These are phyloP conservation scores for Caenorhabditis parvicauda DNA, from an alignment of 2,888 invertebrate species.

Conservation along the genomic window DNA sequence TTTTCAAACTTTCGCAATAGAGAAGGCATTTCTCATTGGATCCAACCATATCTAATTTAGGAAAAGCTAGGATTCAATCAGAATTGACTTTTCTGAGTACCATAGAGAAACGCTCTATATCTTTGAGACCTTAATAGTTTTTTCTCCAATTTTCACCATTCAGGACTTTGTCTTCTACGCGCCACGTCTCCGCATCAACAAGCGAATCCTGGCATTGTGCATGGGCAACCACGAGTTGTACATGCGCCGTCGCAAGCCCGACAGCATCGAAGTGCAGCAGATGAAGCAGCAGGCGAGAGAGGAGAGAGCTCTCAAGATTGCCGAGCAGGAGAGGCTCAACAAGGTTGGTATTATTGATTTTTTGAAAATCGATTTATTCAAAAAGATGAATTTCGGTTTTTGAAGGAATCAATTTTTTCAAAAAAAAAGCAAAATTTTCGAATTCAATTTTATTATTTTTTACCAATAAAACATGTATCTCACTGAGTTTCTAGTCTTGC, in stretches of 20 bases:
- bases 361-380: not conserved
- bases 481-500: too few species aligned
- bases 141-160: slow-evolving; percentile 10
- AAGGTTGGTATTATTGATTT: slow-evolving; percentile 13
- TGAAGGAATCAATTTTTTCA: not conserved
- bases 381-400: not conserved
- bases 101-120: too few species aligned
- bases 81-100: too few species aligned
- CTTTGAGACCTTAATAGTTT: not conserved
- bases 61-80: too few species aligned
- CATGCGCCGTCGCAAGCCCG: slow-evolving; percentile 96
- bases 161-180: slow-evolving; percentile 97
- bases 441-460: too few species aligned
- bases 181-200: slow-evolving; percentile 94
- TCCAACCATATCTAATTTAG: too few species aligned
- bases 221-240: slow-evolving; percentile 99
- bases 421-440: too few species aligned
- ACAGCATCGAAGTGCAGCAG: slow-evolving; percentile 99
- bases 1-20: too few species aligned
- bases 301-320: slow-evolving; percentile 41
- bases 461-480: too few species aligned
- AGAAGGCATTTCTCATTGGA: too few species aligned
- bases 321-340: slow-evolving; percentile 46
- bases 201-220: slow-evolving; percentile 93
- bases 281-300: slow-evolving; percentile 87